Evolutionary conservation across 2,113 vertebrate species (phyloP).

Genomic region (Phalacrocorax pelagicus): DNA sequence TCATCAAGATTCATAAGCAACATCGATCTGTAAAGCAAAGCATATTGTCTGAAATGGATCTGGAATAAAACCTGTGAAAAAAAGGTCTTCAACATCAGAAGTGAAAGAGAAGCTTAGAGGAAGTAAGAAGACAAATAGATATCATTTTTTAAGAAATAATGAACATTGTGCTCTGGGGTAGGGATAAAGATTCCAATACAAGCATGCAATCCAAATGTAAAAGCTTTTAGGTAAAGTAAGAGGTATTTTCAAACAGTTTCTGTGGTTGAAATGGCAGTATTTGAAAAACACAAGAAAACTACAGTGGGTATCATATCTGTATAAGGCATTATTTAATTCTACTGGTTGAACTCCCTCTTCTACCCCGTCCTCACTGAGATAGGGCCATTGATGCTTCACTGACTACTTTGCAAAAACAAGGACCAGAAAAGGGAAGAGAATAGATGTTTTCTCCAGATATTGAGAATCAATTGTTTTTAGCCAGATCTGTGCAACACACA

Average conservation of each 20-base stretch:
- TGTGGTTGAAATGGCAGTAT: background rate
- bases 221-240: background rate
- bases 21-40: background rate
- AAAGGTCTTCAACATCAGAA: background rate
- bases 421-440: background rate
- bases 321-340: background rate
- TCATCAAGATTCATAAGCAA: constrained; percentile 33
- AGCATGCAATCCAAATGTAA: background rate
- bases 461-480: background rate
- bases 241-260: background rate
- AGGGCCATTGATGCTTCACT: background rate
- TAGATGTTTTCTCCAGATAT: background rate
- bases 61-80: background rate
- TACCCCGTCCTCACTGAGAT: background rate
- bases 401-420: background rate
- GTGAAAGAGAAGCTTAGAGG: background rate
- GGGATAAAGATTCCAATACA: background rate
- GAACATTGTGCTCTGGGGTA: background rate
- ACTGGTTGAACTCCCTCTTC: background rate
- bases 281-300: background rate
- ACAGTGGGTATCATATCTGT: background rate
- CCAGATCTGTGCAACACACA: background rate
- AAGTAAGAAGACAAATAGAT: background rate
- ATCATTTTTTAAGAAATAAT: background rate
- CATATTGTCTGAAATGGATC: constrained; percentile 34